These are phyloP conservation scores for Thelaira solivaga DNA, from an alignment of 2,888 invertebrate species.

Conservation along the genomic window DNA sequence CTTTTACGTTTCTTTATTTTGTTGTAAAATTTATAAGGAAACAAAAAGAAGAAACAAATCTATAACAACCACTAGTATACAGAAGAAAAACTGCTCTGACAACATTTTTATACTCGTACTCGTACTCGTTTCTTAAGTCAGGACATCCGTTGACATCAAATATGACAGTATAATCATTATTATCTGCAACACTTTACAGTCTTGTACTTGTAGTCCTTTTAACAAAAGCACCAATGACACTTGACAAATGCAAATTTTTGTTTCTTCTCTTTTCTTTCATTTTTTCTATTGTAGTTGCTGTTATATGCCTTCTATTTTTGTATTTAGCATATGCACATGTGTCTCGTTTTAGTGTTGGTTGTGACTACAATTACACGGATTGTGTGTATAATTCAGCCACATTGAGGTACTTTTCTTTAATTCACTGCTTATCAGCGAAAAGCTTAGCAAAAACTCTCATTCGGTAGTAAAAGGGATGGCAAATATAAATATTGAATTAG, in stretches of 20 bases:
- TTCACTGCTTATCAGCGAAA: slow-evolving; percentile 3
- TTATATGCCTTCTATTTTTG: neutral
- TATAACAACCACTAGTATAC: slow-evolving; percentile 4
- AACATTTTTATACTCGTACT: slow-evolving; percentile 45
- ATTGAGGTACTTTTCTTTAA: slow-evolving; percentile 19
- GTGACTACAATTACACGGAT: neutral
- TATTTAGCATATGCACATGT: neutral
- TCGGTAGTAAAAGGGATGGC: no score
- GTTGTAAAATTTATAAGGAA: neutral
- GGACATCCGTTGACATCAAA: slow-evolving; percentile 64
- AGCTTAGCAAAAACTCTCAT: no score
- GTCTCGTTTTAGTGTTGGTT: neutral
- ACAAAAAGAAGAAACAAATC: neutral
- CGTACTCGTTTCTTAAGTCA: slow-evolving; percentile 54
- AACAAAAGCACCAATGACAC: slow-evolving; percentile 60
- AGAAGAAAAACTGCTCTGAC: slow-evolving; percentile 43
- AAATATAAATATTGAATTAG: no score
- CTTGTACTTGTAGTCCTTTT: slow-evolving; percentile 47
- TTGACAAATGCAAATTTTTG: slow-evolving; percentile 62
- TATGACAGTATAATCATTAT: slow-evolving; percentile 63
- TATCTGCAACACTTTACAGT: slow-evolving; percentile 61
- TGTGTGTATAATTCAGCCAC: neutral
- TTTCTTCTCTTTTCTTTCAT: slow-evolving; percentile 31
- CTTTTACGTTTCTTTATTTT: neutral
- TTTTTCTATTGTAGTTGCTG: slow-evolving; percentile 42